Percentiles rank a stretch among this genome's conserved stretches.
phyloP scores from a whole-genome alignment of 37 sponge, comb jelly and placozoan species.

The Haliclona indistincta region DNA sequence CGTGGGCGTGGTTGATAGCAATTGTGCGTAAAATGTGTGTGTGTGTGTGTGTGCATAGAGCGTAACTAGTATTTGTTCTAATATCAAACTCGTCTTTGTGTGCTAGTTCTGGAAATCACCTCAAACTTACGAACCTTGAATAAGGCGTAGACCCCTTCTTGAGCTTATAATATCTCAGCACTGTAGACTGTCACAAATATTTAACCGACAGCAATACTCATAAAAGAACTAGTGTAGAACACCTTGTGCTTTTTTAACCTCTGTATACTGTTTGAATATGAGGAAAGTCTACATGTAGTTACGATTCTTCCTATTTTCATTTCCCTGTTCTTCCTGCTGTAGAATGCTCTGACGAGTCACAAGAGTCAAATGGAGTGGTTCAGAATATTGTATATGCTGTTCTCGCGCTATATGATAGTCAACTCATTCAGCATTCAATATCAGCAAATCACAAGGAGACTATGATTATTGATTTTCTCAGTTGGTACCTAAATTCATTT shows the following conservation, averaged over 20 bases:
- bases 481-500: too few species aligned
- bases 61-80: too few species aligned
- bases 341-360: conserved; percentile 76
- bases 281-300: not conserved
- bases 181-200: too few species aligned
- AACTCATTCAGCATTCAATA: conserved; percentile 61
- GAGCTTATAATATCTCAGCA: not conserved
- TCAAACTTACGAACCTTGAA: too few species aligned
- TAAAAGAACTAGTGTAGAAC: not conserved
- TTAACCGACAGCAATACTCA: not conserved
- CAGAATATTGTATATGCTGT: conserved; percentile 71
- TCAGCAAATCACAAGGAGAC: conserved; percentile 8
- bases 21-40: too few species aligned
- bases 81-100: too few species aligned
- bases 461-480: too few species aligned
- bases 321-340: not conserved
- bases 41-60: too few species aligned
- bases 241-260: not conserved
- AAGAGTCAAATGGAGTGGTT: conserved; percentile 83
- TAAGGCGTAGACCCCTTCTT: too few species aligned
- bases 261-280: not conserved
- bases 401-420: conserved; percentile 83
- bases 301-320: not conserved
- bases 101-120: too few species aligned
- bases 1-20: too few species aligned